Percentiles rank a stretch among this genome's conserved stretches.
phyloP scores from a whole-genome alignment of 2,113 vertebrate genomes.

The Podiceps cristatus region DNA sequence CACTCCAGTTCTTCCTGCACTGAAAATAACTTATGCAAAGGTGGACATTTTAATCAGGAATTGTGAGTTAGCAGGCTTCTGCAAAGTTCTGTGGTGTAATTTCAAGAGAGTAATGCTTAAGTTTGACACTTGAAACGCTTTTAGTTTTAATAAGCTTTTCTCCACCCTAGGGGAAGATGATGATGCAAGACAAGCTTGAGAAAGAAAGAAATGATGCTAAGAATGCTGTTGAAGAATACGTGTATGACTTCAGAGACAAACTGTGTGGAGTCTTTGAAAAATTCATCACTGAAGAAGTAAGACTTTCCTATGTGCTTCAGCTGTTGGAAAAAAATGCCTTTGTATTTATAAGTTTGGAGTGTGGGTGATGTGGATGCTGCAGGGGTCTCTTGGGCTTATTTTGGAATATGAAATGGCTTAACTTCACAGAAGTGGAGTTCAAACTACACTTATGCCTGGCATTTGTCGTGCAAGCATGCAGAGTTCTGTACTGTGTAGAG shows the following conservation, averaged over 20 bases:
- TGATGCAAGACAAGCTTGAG: conserved; percentile 93
- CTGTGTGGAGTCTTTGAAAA: conserved; percentile 89
- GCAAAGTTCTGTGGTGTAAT: background rate
- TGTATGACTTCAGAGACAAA: conserved; percentile 93
- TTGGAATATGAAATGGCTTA: background rate
- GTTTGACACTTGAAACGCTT: background rate
- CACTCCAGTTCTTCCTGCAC: background rate
- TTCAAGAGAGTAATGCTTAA: background rate
- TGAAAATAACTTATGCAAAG: background rate
- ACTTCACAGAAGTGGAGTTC: background rate
- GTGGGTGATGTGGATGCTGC: background rate
- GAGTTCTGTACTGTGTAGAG: background rate
- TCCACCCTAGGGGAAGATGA: conserved; percentile 88
- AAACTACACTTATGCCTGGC: background rate
- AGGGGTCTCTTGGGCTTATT: background rate
- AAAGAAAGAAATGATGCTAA: conserved; percentile 95
- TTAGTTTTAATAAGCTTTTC: background rate
- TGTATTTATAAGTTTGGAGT: background rate
- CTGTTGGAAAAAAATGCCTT: background rate
- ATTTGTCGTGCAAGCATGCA: background rate
- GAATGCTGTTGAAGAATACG: conserved; percentile 95
- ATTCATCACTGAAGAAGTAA: conserved; percentile 89
- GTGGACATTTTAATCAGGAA: background rate
- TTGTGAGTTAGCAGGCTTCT: background rate
- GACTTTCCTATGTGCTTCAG: background rate